These are phyloP conservation scores for Henricia sp. DNA, from an alignment of 53 echinoderm and acorn worm genomes.

Conservation along the genomic window DNA sequence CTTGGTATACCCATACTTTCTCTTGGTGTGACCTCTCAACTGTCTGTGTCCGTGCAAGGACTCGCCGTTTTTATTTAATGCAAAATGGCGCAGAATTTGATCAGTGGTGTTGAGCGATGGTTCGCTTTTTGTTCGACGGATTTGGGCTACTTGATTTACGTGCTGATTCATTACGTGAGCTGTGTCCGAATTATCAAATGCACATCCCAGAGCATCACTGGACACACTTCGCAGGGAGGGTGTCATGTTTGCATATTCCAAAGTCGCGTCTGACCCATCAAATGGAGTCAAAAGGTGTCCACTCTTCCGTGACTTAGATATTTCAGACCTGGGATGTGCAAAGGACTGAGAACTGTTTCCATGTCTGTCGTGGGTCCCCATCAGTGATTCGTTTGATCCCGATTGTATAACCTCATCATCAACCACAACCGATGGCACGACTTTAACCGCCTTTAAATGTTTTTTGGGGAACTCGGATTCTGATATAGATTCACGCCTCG, in stretches of 20 bases:
- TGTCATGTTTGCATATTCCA: slow-evolving; percentile 2
- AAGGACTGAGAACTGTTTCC: neutral
- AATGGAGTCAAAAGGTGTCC: slow-evolving; percentile 18
- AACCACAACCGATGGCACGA: slow-evolving; percentile 21
- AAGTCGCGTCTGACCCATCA: neutral
- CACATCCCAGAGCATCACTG: slow-evolving; percentile 6
- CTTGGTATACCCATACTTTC: neutral
- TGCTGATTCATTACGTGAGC: slow-evolving; percentile 3
- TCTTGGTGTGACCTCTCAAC: neutral
- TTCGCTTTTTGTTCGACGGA: slow-evolving; percentile 43
- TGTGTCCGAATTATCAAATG: slow-evolving; percentile 31
- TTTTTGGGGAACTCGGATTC: slow-evolving; percentile 7
- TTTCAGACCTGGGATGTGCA: slow-evolving; percentile 7
- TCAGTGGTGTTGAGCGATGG: slow-evolving; percentile 13
- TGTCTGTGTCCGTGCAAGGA: neutral
- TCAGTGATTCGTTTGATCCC: no score
- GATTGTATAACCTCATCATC: neutral
- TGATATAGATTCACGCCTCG: neutral
- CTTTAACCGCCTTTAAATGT: neutral
- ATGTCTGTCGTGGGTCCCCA: neutral
- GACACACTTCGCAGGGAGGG: slow-evolving; percentile 23
- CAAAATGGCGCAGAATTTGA: neutral
- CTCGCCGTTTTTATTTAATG: neutral
- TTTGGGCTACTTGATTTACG: neutral
- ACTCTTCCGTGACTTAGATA: slow-evolving; percentile 15